These are phyloP conservation scores for Hesperia comma DNA, from an alignment of 2,888 invertebrate genomes.

Conservation along the genomic window DNA sequence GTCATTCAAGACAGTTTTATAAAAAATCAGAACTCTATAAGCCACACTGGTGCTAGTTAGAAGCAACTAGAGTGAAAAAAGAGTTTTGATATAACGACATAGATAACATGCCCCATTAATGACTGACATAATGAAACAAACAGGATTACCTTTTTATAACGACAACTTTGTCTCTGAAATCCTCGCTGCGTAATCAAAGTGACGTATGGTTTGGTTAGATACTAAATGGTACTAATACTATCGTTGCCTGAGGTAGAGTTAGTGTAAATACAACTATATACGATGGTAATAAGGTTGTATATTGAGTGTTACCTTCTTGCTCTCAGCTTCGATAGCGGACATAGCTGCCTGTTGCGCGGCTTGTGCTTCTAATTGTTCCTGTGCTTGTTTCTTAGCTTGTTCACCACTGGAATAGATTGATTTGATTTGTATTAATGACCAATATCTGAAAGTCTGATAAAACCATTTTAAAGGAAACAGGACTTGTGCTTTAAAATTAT, in stretches of 20 bases:
- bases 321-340: constrained; percentile 94
- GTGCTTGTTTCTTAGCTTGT: constrained; percentile 91
- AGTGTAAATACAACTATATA: background rate
- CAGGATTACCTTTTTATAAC: constrained; percentile 58
- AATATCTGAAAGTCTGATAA: background rate
- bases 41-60: too few relatives aligned
- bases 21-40: too few relatives aligned
- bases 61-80: background rate
- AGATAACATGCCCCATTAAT: background rate
- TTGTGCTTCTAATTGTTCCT: constrained; percentile 92
- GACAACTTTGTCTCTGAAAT: constrained; percentile 50
- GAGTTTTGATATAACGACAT: background rate
- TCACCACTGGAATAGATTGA: constrained; percentile 85
- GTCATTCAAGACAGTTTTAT: too few relatives aligned
- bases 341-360: constrained; percentile 95
- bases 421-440: background rate
- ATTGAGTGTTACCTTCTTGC: constrained; percentile 85
- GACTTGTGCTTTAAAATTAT: too few relatives aligned
- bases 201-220: constrained; percentile 21
- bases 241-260: too few relatives aligned
- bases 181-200: constrained; percentile 57
- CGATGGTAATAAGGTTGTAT: background rate
- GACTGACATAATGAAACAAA: background rate
- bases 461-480: too few relatives aligned
- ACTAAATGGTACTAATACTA: constrained; percentile 10